Base-by-base conservation (phyloP, 1,140 invertebrate genomes). In the Drosophila setifemur region DNA sequence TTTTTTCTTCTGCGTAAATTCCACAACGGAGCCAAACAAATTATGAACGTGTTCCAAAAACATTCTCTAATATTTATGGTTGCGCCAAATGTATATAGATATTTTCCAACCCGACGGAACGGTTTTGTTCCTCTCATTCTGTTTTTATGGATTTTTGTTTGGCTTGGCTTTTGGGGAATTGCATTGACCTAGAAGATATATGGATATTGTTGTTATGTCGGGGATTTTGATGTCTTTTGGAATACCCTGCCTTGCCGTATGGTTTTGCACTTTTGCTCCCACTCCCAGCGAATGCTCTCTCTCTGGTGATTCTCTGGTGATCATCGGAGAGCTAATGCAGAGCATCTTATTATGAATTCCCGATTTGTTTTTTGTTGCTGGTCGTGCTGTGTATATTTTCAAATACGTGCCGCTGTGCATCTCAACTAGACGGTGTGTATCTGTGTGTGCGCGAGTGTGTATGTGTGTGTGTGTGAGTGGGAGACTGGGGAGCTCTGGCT, bases 261-360 rank as follows among this genome's bases (percentile, higher is more conserved):
- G 45, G 29, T 29, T 14, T 67, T 77, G 54, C 64, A 67, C 54
- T 58, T 39, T 50, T 67, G 21, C 18, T 31, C 6, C 44, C 9
- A 19, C 49, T 47, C 12, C 16, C 19, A 25, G 2, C 50, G 8
- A 6, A 12, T 12, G 7, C 8, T 18, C 26, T 6, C 26, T 42
- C 19, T 31, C 40, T 39, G 0, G 12, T 14, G 33, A 16, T 14
- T 14, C 14, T 40, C 11, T 57, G 28, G 49, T 67, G 50, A 85
- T 63, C 73, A 77, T 68, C 33, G 14, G 33, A 16, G 12, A 12
- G 33, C 14, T n/a, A 33, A 33, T 14, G 31, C n/a, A 33, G 77
- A 71, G 72, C 72, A 77, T 66, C 64, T n/a, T n/a, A 64, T 83
- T 85, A 85, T 83, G 73, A 83, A 60, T 71, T 61, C 54, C 74